These are phyloP conservation scores for Sycophaga agraensis DNA, from an alignment of 1,140 invertebrate genomes.

Conservation along the genomic window DNA sequence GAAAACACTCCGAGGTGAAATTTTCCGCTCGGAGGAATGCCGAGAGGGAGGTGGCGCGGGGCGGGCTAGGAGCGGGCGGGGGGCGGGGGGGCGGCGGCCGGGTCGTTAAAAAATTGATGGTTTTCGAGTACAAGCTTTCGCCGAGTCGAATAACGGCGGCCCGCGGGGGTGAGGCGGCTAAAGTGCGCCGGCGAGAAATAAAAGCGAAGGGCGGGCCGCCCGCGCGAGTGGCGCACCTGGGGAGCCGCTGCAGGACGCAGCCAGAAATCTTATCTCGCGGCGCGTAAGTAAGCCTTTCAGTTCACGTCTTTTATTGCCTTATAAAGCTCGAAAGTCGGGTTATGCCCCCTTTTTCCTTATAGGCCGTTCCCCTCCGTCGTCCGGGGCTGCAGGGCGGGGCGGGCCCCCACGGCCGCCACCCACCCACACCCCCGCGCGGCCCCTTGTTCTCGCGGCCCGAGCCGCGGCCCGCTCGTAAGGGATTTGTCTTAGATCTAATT, in stretches of 20 bases:
- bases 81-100: neutral
- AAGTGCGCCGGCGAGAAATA: conserved; percentile 5
- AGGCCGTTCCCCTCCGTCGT: neutral
- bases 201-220: conserved; percentile 1
- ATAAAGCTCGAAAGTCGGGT: conserved; percentile 29
- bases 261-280: conserved; percentile 28
- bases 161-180: neutral
- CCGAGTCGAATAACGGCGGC: conserved; percentile 6
- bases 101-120: conserved; percentile 29
- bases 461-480: conserved; percentile 4
- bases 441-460: neutral
- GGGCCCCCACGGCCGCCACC: no score
- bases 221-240: no score
- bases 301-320: conserved; percentile 30
- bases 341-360: conserved; percentile 11
- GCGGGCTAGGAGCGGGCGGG: no score
- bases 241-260: conserved; percentile 2
- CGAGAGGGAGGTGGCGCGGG: no score
- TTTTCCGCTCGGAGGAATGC: neutral
- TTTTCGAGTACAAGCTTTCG: conserved; percentile 15
- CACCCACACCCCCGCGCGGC: no score
- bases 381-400: neutral
- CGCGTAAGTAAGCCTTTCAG: conserved; percentile 29
- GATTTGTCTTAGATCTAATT: conserved; percentile 30
- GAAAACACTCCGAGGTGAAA: neutral